Conservation (phyloP, 2,888 invertebrate species). For the Hyposoter didymator region DNA sequence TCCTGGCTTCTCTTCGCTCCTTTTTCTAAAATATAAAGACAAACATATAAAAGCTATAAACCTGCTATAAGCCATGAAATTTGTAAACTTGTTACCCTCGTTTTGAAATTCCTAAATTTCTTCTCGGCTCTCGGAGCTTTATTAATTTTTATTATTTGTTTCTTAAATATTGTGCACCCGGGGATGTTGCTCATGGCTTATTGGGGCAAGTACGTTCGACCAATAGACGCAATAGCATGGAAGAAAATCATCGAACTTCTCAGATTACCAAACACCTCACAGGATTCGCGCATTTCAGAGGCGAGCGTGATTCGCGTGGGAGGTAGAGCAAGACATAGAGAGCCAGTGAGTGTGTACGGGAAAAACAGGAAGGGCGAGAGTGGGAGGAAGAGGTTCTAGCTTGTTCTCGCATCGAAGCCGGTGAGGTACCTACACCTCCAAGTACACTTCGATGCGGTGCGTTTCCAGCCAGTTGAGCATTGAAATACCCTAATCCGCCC, state of each 20-base stretch:
- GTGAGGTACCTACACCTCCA: not conserved
- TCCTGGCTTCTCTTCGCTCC: not conserved
- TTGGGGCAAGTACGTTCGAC: not conserved
- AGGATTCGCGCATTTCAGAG: conserved; percentile 9
- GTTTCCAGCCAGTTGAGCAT: conserved; percentile 42
- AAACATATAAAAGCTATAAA: not conserved
- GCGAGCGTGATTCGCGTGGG: not conserved
- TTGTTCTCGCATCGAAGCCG: conserved; percentile 30
- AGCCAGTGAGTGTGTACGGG: conserved; percentile 50
- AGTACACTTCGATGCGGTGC: conserved; percentile 30
- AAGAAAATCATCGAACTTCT: conserved; percentile 7
- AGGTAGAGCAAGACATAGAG: not conserved
- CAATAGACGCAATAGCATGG: not conserved
- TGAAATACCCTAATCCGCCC: conserved; percentile 45
- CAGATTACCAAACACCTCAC: conserved; percentile 26
- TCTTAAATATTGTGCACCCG: not conserved
- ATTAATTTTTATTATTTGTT: not conserved
- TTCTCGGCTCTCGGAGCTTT: not conserved
- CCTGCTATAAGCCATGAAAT: not conserved
- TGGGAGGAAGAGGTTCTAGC: conserved; percentile 66
- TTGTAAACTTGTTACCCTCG: not conserved
- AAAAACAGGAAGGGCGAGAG: conserved; percentile 31
- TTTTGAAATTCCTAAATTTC: not conserved
- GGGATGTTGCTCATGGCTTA: not conserved
- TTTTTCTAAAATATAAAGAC: not conserved